Base-by-base conservation (phyloP, 2,113 vertebrate genomes). In the Pseudolaguvia tuberculata region DNA sequence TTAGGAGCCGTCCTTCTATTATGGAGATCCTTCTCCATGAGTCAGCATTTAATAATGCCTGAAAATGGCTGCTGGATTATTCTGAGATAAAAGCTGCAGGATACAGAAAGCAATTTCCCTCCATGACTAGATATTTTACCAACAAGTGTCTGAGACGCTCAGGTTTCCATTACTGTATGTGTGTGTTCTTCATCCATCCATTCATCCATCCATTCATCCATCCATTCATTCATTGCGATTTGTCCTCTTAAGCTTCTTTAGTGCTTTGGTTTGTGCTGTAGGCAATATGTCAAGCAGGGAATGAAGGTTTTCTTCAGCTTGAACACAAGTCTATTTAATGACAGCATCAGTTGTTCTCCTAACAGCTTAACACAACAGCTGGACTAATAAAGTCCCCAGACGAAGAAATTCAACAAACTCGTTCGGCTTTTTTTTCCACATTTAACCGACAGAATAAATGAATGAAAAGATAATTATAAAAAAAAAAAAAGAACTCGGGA, bases 1-100 rank as follows among this genome's bases (percentile, higher is more conserved):
- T 62, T 76, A 70, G 65, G 66, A 53, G 5, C 52, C 62, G 21
- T 51, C 69, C 58, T 45, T 67, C 53, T 31, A 55, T 76, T 27
- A 51, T 25, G 53, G 31, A 61, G 25, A 72, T 77, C 78, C 73
- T 68, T 53, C 68, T 68, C n/a, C n/a, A 80, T 83, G 74, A 83
- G 77, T 83, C 82, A 82, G 80, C 74, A 67, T 74, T 70, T 55
- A 67, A 75, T 81, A 79, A 77, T 81, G 77, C 76, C 56, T 68
- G 63, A 81, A 81, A 72, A 80, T 75, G 63, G 51, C 78, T 76
- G 83, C 61, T 76, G 31, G 42, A 35, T 67, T 45, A 58, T 77
- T 42, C 27, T 68, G n/a, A 75, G 70, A 78, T 75, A 80, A 65
- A 51, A 63, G 67, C 61, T 82, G 27, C 56, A 55, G 53, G 48